phyloP scores from a whole-genome alignment of 2,113 vertebrate species.

The Salvelinus sp. region DNA sequence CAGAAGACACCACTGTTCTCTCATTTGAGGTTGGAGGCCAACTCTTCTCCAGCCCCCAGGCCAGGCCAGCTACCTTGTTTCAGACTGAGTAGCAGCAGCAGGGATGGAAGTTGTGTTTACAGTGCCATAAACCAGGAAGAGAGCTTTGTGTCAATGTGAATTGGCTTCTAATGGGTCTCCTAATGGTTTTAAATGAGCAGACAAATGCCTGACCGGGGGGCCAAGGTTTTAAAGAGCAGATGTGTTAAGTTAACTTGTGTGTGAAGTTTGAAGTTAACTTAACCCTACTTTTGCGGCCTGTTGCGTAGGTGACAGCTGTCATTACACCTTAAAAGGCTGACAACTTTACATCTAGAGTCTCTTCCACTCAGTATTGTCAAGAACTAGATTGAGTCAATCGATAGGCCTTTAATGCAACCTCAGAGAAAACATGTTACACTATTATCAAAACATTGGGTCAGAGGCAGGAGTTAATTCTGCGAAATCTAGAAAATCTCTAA shows the following conservation, averaged over 20 bases:
- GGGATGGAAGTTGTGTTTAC: slow-evolving; percentile 60
- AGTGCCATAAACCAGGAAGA: slow-evolving; percentile 64
- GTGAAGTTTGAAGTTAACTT: too few species aligned
- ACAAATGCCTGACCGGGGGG: slow-evolving; percentile 16
- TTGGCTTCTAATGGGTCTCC: slow-evolving; percentile 64
- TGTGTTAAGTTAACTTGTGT: slow-evolving; percentile 4
- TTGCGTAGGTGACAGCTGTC: neutral
- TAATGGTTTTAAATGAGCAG: slow-evolving; percentile 62
- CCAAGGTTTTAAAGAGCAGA: slow-evolving; percentile 47
- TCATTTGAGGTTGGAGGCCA: too few species aligned
- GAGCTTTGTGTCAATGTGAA: slow-evolving; percentile 67
- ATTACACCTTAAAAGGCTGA: neutral
- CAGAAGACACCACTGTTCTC: too few species aligned
- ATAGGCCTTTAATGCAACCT: neutral
- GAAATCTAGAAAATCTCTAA: too few species aligned
- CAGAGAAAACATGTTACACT: neutral
- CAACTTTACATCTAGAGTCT: neutral
- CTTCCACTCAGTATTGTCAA: neutral
- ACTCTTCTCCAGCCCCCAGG: neutral
- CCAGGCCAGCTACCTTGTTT: too few species aligned
- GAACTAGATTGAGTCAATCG: slow-evolving; percentile 11
- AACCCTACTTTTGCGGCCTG: neutral
- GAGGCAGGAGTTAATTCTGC: slow-evolving; percentile 32
- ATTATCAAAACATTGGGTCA: slow-evolving; percentile 30
- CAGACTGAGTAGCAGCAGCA: slow-evolving; percentile 3